Conservation (phyloP, 2,113 vertebrate species). For the Leuciscus idus region DNA sequence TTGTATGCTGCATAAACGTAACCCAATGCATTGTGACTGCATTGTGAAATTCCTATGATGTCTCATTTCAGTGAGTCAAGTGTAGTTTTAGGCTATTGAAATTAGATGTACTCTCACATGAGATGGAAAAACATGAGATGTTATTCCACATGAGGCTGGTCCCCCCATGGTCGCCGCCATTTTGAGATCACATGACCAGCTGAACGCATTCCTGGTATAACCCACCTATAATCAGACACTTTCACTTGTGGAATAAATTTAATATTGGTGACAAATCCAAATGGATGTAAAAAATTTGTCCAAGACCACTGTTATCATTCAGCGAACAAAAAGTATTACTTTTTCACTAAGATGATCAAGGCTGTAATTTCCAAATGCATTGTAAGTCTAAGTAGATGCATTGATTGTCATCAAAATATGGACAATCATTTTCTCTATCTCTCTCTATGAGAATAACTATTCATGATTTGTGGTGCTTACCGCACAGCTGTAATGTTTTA, state of each 20-base stretch:
- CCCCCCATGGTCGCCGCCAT: background rate
- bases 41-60: background rate
- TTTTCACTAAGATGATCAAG: no score
- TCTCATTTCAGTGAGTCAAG: background rate
- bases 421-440: background rate
- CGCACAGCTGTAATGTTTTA: constrained; percentile 39
- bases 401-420: no score
- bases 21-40: background rate
- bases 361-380: no score
- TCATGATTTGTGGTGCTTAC: background rate
- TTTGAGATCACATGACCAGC: background rate
- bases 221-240: no score
- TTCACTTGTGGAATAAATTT: no score
- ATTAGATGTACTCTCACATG: background rate
- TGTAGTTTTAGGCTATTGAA: background rate
- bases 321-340: background rate
- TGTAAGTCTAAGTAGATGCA: no score
- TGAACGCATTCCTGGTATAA: background rate
- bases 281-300: background rate
- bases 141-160: no score
- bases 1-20: background rate
- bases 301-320: background rate
- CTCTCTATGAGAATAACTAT: background rate
- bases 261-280: background rate
- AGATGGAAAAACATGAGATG: background rate